Evolutionary conservation across 2,113 vertebrate species (phyloP).

Genomic region (Saguinus midas): DNA sequence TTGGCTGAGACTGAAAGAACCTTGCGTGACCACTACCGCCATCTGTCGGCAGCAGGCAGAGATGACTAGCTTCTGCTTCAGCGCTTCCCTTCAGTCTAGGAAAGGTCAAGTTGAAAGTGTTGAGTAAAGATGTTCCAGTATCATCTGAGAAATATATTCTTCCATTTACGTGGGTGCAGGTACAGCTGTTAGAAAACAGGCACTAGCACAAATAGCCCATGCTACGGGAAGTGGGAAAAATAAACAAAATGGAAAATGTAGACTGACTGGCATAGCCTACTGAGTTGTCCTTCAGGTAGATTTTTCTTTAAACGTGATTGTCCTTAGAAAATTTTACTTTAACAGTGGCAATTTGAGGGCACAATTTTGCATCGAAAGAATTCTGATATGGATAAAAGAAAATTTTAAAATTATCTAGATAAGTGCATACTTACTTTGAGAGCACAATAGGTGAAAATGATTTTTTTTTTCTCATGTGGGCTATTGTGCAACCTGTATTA

Average conservation of each 20-base stretch:
- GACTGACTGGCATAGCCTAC: not conserved
- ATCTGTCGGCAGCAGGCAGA: slow-evolving; percentile 35
- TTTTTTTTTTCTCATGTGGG: not conserved
- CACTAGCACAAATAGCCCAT: no score
- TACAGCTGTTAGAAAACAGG: not conserved
- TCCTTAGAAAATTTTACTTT: slow-evolving; percentile 9
- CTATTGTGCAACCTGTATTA: not conserved
- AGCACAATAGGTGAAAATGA: not conserved
- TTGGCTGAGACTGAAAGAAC: not conserved
- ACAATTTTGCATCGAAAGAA: not conserved
- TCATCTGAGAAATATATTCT: not conserved
- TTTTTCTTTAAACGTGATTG: not conserved
- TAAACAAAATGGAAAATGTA: not conserved
- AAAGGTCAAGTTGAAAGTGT: not conserved
- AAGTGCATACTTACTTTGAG: not conserved
- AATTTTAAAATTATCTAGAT: slow-evolving; percentile 7
- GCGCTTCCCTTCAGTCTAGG: not conserved
- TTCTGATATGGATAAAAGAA: not conserved
- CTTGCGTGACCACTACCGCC: not conserved
- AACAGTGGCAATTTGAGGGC: not conserved
- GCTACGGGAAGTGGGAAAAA: not conserved
- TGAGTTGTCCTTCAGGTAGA: not conserved
- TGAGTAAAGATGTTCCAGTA: not conserved
- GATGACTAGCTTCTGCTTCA: not conserved
- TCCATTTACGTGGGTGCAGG: not conserved